These are phyloP conservation scores for Coregonus suidteri DNA, from an alignment of 2,797 vertebrate species.

Conservation along the genomic window DNA sequence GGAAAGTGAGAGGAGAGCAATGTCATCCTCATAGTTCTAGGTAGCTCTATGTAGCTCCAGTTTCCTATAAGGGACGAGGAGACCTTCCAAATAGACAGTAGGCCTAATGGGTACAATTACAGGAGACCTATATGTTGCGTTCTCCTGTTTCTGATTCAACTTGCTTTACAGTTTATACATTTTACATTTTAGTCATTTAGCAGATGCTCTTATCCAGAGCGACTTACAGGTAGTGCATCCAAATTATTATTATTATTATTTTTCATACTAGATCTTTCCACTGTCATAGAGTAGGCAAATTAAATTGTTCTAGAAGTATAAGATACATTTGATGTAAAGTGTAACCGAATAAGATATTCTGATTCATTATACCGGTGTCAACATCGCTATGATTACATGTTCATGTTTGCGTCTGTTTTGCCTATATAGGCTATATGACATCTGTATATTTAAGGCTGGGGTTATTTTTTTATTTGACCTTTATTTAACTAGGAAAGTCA, in stretches of 20 bases:
- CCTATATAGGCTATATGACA: no score
- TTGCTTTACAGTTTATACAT: not conserved
- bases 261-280: not conserved
- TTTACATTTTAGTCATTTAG: no score
- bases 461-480: no score
- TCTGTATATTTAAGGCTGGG: no score
- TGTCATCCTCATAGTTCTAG: slow-evolving; percentile 53
- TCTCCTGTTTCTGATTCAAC: not conserved
- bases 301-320: not conserved
- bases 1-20: slow-evolving; percentile 69
- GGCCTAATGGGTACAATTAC: slow-evolving; percentile 44
- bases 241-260: no score
- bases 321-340: not conserved
- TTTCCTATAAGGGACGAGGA: slow-evolving; percentile 58
- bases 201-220: no score
- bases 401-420: not conserved
- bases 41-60: slow-evolving; percentile 43
- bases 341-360: not conserved
- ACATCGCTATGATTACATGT: not conserved
- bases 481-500: no score
- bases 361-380: not conserved
- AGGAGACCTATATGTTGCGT: not conserved
- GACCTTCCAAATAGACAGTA: slow-evolving; percentile 52
- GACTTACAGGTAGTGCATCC: no score
- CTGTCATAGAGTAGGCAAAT: not conserved